phyloP scores from a whole-genome alignment of 2,113 vertebrate genomes.

The Callipepla squamata region DNA sequence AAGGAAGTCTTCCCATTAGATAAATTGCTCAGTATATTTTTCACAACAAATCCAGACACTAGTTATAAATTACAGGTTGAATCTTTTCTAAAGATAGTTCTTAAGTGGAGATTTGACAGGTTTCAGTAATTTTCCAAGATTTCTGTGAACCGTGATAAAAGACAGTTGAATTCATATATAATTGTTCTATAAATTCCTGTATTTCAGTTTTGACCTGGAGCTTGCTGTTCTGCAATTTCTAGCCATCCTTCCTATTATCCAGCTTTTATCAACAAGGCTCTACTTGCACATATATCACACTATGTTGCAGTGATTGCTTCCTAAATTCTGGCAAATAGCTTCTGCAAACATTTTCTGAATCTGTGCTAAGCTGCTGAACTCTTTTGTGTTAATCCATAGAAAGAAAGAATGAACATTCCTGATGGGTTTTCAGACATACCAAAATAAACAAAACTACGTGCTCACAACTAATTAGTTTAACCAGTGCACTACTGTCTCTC shows the following conservation, averaged over 20 bases:
- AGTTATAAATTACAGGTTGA: not conserved
- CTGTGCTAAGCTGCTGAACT: not conserved
- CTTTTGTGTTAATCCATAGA: not conserved
- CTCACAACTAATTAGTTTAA: conserved; percentile 24
- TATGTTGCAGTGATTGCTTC: not conserved
- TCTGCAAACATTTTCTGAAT: conserved; percentile 11
- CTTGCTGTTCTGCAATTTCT: not conserved
- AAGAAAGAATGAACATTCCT: not conserved
- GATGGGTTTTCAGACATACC: conserved; percentile 1
- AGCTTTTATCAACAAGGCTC: not conserved
- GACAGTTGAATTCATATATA: not conserved
- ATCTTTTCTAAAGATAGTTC: not conserved
- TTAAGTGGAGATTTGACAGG: not conserved
- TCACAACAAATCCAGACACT: not conserved
- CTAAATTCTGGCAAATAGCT: not conserved
- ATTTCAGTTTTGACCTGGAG: not conserved
- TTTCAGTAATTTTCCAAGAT: not conserved
- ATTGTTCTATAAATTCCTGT: not conserved
- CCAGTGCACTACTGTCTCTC: not conserved
- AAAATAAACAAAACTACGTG: conserved; percentile 17
- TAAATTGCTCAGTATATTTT: not conserved
- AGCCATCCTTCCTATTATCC: not conserved
- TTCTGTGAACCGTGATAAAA: not conserved
- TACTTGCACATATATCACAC: not conserved
- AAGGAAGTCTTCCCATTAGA: not conserved